A percentile compares a stretch with the other conserved stretches of the same genome.
phyloP scores from a whole-genome alignment of 2,113 vertebrate genomes.

The Neomonachus schauinslandi region DNA sequence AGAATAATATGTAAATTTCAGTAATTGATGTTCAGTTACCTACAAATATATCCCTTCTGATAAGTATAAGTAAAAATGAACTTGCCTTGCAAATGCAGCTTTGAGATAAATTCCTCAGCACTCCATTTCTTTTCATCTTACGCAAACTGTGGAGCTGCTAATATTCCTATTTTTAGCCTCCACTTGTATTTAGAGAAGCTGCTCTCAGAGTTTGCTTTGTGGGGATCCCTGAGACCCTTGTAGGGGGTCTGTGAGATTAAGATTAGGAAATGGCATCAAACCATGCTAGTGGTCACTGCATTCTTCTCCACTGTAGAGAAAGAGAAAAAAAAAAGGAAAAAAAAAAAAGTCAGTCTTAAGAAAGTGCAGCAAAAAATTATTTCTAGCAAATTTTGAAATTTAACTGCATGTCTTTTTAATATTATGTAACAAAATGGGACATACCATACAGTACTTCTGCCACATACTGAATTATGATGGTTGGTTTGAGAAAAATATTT shows the following conservation, averaged over 20 bases:
- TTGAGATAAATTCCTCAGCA: neutral
- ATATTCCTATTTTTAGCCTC: neutral
- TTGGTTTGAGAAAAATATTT: neutral
- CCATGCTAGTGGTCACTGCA: too few relatives aligned
- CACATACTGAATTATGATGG: neutral
- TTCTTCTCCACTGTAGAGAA: neutral
- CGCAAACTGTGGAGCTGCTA: neutral
- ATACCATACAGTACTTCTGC: neutral
- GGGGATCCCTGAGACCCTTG: neutral
- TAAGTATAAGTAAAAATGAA: neutral
- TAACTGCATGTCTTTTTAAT: neutral
- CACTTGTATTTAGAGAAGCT: neutral
- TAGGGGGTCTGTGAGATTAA: neutral
- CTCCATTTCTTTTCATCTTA: neutral
- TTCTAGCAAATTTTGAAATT: neutral
- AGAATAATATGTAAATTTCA: neutral
- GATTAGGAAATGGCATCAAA: neutral
- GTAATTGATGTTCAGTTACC: neutral
- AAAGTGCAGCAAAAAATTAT: neutral
- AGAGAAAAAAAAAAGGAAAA: neutral
- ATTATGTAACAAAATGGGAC: neutral
- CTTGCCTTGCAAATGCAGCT: neutral
- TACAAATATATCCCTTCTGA: neutral
- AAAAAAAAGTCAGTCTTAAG: neutral
- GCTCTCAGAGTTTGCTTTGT: neutral